phyloP scores from a whole-genome alignment of 1,140 invertebrate genomes.

The Scaptomyza montana region DNA sequence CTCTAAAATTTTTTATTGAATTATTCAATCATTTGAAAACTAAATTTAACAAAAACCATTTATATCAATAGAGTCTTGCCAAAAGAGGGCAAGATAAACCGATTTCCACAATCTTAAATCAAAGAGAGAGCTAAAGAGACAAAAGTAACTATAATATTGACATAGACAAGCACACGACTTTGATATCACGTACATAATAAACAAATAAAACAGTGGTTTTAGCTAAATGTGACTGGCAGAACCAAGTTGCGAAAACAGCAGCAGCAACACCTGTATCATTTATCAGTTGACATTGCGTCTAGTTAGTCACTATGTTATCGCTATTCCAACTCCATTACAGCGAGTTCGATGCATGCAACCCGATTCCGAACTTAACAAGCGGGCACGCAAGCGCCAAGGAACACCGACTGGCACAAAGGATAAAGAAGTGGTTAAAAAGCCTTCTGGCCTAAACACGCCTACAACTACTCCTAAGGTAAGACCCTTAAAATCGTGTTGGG shows the following conservation, averaged over 20 bases:
- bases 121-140: slow-evolving; percentile 43
- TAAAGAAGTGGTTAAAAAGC: slow-evolving; percentile 21
- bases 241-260: slow-evolving; percentile 43
- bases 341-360: slow-evolving; percentile 72
- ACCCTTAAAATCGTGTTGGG: not conserved
- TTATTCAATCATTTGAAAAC: not conserved
- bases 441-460: slow-evolving; percentile 19
- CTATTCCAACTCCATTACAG: slow-evolving; percentile 39
- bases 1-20: not conserved
- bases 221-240: slow-evolving; percentile 71
- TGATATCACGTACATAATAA: slow-evolving; percentile 74
- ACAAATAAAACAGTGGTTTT: slow-evolving; percentile 80
- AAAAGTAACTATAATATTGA: slow-evolving; percentile 58
- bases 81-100: not conserved
- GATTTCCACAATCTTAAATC: not conserved
- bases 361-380: slow-evolving; percentile 62
- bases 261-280: slow-evolving; percentile 48
- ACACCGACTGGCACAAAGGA: slow-evolving; percentile 54
- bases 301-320: slow-evolving; percentile 13
- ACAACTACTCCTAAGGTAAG: slow-evolving; percentile 51
- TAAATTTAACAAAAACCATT: not conserved
- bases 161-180: slow-evolving; percentile 46
- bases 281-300: slow-evolving; percentile 34
- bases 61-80: not conserved
- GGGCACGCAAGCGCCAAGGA: slow-evolving; percentile 46